Evolutionary conservation across 2,888 invertebrate genomes (phyloP).

Genomic region (Apamea sordens): DNA sequence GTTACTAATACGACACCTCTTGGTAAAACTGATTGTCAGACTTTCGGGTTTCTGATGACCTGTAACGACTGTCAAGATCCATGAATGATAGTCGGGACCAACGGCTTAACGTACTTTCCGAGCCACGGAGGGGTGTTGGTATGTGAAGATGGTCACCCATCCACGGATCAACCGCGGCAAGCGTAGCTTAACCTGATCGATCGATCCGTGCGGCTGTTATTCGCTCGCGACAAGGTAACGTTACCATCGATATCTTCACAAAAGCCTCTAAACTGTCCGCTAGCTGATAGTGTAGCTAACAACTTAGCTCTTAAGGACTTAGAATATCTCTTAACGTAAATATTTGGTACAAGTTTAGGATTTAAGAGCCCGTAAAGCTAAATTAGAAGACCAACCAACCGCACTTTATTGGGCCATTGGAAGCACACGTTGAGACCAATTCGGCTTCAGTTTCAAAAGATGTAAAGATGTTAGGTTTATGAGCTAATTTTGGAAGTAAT

Average conservation of each 20-base stretch:
- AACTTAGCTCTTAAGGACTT: constrained; percentile 48
- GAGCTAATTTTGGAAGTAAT: constrained; percentile 44
- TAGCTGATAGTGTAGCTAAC: constrained; percentile 32
- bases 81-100: too few relatives aligned
- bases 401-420: constrained; percentile 73
- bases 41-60: too few relatives aligned
- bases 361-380: constrained; percentile 72
- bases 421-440: constrained; percentile 63
- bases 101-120: too few relatives aligned
- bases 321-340: constrained; percentile 63
- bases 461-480: constrained; percentile 50
- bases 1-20: too few relatives aligned
- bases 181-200: too few relatives aligned
- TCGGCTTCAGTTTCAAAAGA: constrained; percentile 45
- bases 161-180: too few relatives aligned
- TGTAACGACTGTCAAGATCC: too few relatives aligned
- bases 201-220: too few relatives aligned
- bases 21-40: too few relatives aligned
- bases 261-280: constrained; percentile 31
- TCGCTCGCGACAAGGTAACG: neutral
- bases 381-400: constrained; percentile 72
- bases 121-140: too few relatives aligned
- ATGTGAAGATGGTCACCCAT: too few relatives aligned
- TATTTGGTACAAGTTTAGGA: constrained; percentile 72
- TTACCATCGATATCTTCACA: constrained; percentile 18